Evolutionary conservation across 2,113 vertebrate genomes (phyloP).

Genomic region (Ictidomys tridecemlineatus): DNA sequence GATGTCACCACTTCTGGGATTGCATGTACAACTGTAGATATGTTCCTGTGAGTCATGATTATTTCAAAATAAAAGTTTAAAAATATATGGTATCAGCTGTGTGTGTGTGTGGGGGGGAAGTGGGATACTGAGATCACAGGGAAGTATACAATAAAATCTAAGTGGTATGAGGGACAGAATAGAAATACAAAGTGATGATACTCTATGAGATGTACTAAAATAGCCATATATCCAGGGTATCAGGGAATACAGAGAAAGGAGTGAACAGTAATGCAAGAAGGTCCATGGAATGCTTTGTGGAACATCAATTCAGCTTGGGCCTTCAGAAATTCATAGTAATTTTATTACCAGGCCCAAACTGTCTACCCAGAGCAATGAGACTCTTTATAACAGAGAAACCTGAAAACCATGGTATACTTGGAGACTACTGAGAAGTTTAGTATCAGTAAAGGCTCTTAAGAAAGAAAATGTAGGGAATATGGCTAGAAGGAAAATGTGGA

Average conservation of each 20-base stretch:
- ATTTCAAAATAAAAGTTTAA: conserved; percentile 15
- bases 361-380: neutral
- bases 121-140: neutral
- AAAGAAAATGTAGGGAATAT: neutral
- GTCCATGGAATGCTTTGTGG: neutral
- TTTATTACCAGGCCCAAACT: neutral
- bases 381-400: neutral
- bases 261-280: neutral
- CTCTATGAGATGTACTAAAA: neutral
- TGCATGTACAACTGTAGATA: neutral
- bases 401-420: neutral
- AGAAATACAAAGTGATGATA: neutral
- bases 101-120: neutral
- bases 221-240: neutral
- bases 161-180: neutral
- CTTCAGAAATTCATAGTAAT: neutral
- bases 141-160: neutral
- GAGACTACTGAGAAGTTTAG: neutral
- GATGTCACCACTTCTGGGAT: neutral
- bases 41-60: neutral
- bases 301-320: neutral
- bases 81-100: neutral
- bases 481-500: neutral
- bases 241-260: neutral
- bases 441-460: neutral